Base-by-base conservation (phyloP, 2,797 vertebrate species). In the Pyrocephalus nanus region DNA sequence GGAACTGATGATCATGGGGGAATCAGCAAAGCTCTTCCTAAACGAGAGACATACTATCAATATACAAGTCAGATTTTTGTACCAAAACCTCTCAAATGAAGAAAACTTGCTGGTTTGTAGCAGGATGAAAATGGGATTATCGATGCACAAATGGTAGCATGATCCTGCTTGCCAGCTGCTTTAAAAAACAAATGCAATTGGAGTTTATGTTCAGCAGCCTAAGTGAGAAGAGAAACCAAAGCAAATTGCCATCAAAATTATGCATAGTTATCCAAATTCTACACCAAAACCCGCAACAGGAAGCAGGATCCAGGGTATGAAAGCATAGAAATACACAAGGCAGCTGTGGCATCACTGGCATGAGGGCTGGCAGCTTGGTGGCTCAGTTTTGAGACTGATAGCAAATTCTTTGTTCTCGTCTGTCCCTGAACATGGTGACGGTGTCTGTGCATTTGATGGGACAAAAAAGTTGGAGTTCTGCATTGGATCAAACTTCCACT, bases 121-220 rank as follows among this genome's bases (percentile, higher is more conserved):
- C n/a, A 21, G 90, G 88, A 87, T 90, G 86, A 90, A 97, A 96
- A 96, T 34, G 67, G 90, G 96, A 96, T 92, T 77, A 89, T 48
- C 73, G 69, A 87, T 75, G 71, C 73, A 80, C 74, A 88, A 95
- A 72, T 25, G 73, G 89, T 32, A 95, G 91, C 55, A 80, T 43
- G 53, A 93, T 83, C 61, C 74, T 60, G 65, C 50, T 84, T 79
- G 90, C 65, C 92, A 94, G 80, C 86, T 73, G 70, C 55, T 89
- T 96, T 94, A 82, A 80, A 96, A 70, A 80, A 64, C 91, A 91
- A 85, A 66, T 72, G 40, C 70, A 77, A 88, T 14, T 61, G 93
- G 55, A 88, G 53, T 90, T 94, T 85, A 57, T 66, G 82, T 76
- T 84, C 95, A 91, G 84, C 27, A 87, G 84, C 43, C 69, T 75